Base-by-base conservation (phyloP, 1,140 invertebrate species). In the Melitaea cinxia region DNA sequence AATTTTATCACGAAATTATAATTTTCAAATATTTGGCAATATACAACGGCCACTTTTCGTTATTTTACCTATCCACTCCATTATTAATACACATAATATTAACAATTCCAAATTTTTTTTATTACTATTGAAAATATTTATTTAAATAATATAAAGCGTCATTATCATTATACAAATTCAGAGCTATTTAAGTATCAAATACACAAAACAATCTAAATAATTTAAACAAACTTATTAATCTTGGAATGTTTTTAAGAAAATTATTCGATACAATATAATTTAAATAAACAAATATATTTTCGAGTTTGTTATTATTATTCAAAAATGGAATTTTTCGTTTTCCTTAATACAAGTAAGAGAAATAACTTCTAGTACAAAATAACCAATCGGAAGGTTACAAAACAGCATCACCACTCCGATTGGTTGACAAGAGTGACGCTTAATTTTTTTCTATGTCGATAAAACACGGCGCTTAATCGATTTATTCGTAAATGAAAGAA, bases 341-440 rank as follows among this genome's bases (percentile, higher is more conserved):
- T 57, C 21, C 42, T 57, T 23, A 57, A 39, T 57, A 37, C 26
- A 57, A 57, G 54, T 37, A 57, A 56, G 54, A 56, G 54, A 56
- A 45, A 57, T 19, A 39, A 57, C 45, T 57, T 45, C 28, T 21
- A 15, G 28, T 55, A 57, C 33, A 45, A 45, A 47, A 47, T 19
- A 47, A 28, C 37, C 35, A 57, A 45, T 39, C 54, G 12, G 54
- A 57, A 17, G 37, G 12, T 15, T 9, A 5, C 4, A 26, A n/a
- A 42, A 23, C 19, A 4, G 54, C 37, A 1, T 14, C n/a, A 21
- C 33, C 23, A 28, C 21, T 63, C 26, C 39, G 39, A 47, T 39
- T 56, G 53, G 42, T 35, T 37, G 19, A 45, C 56, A 56, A 47
- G 45, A 26, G 35, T 47, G 39, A 60, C 30, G 30, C 19, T 14